A percentile compares a stretch with the other conserved stretches of the same genome.
These are phyloP conservation scores for Acleris cristana DNA, from an alignment of 2,888 invertebrate genomes.

Conservation along the genomic window DNA sequence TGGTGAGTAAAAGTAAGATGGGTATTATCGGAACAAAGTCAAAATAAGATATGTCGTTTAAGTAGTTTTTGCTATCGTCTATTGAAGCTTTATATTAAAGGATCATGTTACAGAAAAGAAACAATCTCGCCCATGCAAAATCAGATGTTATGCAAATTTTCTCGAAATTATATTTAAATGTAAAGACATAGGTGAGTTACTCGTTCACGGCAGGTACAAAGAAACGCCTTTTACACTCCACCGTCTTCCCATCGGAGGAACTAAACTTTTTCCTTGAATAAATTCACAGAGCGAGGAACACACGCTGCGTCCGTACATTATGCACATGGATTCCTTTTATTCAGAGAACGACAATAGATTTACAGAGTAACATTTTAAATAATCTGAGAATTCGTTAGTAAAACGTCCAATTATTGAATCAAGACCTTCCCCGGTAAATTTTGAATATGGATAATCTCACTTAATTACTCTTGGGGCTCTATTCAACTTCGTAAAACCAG, in stretches of 20 bases:
- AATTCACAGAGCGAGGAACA: conserved; percentile 40
- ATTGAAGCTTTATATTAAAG: background rate
- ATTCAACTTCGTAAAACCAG: too few relatives aligned
- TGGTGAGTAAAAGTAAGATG: background rate
- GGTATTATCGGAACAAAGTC: background rate
- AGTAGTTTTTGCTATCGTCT: background rate
- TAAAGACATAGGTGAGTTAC: background rate
- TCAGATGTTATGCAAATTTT: background rate
- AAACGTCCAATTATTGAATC: background rate
- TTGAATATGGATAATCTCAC: too few relatives aligned
- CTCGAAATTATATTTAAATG: background rate
- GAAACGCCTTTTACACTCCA: conserved; percentile 14
- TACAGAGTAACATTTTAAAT: conserved; percentile 44
- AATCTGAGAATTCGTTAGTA: conserved; percentile 13
- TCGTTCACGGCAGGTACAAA: conserved; percentile 4
- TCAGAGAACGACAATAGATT: conserved; percentile 46
- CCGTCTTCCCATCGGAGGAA: conserved; percentile 34
- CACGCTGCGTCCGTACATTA: conserved; percentile 42
- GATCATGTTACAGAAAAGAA: background rate
- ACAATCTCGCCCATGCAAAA: background rate
- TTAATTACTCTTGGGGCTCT: too few relatives aligned
- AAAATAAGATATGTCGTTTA: conserved; percentile 2
- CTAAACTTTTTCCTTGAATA: conserved; percentile 41
- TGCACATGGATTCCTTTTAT: conserved; percentile 46
- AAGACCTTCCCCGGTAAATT: too few relatives aligned